Percentiles rank a stretch among this genome's conserved stretches.
These are phyloP conservation scores for Drosophila sp. DNA, from an alignment of 1,140 invertebrate species.

Conservation along the genomic window DNA sequence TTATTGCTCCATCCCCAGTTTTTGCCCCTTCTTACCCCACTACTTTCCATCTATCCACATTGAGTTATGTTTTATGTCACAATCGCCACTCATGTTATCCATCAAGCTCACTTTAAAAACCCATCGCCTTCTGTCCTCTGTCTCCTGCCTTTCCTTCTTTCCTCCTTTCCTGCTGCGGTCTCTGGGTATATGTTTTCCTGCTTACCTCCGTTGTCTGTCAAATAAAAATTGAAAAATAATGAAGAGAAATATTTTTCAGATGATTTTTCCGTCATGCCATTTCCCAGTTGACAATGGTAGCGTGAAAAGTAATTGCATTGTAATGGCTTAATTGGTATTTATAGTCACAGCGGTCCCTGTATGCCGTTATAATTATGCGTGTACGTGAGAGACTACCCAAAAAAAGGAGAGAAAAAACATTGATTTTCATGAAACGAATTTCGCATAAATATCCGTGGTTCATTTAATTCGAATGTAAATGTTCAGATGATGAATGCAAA, in stretches of 20 bases:
- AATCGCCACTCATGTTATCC: conserved; percentile 53
- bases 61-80: conserved; percentile 53
- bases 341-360: conserved; percentile 41
- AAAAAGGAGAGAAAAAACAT: conserved; percentile 23
- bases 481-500: neutral
- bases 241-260: conserved; percentile 46
- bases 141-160: neutral
- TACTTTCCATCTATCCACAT: conserved; percentile 23
- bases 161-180: neutral
- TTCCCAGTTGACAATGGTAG: conserved; percentile 42
- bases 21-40: neutral
- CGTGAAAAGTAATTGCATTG: conserved; percentile 60
- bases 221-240: conserved; percentile 40
- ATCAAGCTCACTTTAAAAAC: conserved; percentile 48
- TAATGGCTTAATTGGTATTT: conserved; percentile 79
- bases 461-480: conserved; percentile 16
- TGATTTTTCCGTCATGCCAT: conserved; percentile 37
- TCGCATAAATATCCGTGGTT: conserved; percentile 10
- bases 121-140: conserved; percentile 6
- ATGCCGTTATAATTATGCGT: conserved; percentile 26
- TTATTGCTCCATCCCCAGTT: conserved; percentile 8
- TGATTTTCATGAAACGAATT: conserved; percentile 36
- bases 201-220: conserved; percentile 6
- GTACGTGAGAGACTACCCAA: conserved; percentile 42
- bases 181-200: conserved; percentile 40